Conservation (phyloP, 2,113 vertebrate species). For the Myotis davidii region DNA sequence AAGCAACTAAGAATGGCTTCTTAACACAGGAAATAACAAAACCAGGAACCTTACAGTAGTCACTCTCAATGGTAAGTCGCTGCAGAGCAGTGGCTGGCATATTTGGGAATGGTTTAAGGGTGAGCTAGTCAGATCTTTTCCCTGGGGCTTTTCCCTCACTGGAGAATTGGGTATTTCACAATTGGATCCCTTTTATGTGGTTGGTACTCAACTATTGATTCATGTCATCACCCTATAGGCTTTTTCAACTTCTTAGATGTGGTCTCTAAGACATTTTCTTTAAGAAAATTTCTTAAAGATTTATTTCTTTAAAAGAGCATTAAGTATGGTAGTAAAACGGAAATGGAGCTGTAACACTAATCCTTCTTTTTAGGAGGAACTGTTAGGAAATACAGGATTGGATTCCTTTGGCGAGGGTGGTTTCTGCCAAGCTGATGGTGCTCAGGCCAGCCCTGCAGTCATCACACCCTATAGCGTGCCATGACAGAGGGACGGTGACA, state of each 20-base stretch:
- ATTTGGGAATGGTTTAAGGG: background rate
- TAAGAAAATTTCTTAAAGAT: background rate
- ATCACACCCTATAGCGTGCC: rapidly evolving
- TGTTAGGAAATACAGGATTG: background rate
- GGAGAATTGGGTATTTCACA: background rate
- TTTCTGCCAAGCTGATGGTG: background rate
- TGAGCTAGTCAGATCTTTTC: background rate
- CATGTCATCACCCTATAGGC: background rate
- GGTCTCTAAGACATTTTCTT: background rate
- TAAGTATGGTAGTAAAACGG: background rate
- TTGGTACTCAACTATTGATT: background rate
- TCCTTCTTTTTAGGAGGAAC: background rate
- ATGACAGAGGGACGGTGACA: background rate
- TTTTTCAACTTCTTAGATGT: background rate
- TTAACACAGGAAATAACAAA: slow-evolving; percentile 11
- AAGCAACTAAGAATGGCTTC: background rate
- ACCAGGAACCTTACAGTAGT: background rate
- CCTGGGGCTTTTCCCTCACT: background rate
- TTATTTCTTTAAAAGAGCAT: background rate
- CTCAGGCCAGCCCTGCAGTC: background rate
- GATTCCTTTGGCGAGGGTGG: background rate
- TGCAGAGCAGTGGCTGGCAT: background rate
- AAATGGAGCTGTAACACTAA: background rate
- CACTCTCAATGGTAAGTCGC: slow-evolving; percentile 26
- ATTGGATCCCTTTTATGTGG: background rate